phyloP scores from a whole-genome alignment of 2,113 vertebrate species.

The Halcyon malimbica region DNA sequence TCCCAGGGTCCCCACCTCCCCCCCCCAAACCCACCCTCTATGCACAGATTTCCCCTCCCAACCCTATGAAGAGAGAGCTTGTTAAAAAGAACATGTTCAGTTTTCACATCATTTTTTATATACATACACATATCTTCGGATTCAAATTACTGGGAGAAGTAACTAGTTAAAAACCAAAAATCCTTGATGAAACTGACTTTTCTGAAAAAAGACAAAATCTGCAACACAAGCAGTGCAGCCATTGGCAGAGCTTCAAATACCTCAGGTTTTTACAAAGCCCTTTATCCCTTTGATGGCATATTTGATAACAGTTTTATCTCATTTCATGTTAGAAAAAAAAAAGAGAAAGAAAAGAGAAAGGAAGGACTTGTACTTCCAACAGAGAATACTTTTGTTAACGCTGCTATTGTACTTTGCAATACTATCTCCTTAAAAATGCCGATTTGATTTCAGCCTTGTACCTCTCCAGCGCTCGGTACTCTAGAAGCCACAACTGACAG shows the following conservation, averaged over 20 bases:
- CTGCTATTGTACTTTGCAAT: constrained; percentile 53
- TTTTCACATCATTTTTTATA: not conserved
- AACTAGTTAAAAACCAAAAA: not conserved
- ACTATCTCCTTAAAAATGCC: constrained; percentile 21
- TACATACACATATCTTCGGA: not conserved
- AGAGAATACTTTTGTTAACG: constrained; percentile 64
- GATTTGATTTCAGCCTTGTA: constrained; percentile 2
- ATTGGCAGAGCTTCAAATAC: constrained; percentile 65
- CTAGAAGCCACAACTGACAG: not conserved
- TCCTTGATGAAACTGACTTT: constrained; percentile 44
- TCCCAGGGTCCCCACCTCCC: not conserved
- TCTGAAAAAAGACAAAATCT: constrained; percentile 53
- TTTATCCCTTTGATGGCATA: constrained; percentile 70
- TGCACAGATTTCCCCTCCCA: not conserved
- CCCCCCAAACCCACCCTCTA: not conserved
- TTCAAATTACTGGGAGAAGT: not conserved
- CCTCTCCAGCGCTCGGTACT: not conserved
- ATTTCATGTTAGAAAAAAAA: not conserved
- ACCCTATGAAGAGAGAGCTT: not conserved
- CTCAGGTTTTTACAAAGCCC: constrained; percentile 63
- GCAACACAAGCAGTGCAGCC: constrained; percentile 32
- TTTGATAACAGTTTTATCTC: constrained; percentile 75
- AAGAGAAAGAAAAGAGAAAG: not conserved
- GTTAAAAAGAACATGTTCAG: not conserved
- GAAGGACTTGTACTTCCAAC: constrained; percentile 47